phyloP scores from a whole-genome alignment of 2,113 vertebrate genomes.

The Scopus umbretta region DNA sequence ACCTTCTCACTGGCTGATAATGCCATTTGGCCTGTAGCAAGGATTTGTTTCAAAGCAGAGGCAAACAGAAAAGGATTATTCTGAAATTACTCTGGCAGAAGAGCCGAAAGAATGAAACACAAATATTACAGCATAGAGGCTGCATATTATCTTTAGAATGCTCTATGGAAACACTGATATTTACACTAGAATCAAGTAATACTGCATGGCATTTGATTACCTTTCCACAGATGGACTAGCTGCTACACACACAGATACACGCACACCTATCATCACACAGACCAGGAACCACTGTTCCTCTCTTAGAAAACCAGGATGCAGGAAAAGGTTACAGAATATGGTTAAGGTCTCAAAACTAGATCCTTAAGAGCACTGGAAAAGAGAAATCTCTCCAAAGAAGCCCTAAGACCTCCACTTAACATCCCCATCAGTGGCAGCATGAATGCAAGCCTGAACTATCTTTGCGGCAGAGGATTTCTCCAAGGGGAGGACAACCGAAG shows the following conservation, averaged over 20 bases:
- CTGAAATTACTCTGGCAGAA: not conserved
- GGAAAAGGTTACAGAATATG: not conserved
- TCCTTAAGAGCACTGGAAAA: not conserved
- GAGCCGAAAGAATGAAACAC: not conserved
- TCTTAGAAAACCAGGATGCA: not conserved
- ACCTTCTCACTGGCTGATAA: not conserved
- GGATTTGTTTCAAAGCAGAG: not conserved
- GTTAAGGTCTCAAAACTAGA: not conserved
- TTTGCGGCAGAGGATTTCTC: not conserved
- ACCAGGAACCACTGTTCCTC: not conserved
- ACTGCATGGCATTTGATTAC: not conserved
- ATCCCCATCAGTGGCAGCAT: not conserved
- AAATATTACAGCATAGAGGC: not conserved
- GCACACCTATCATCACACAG: not conserved
- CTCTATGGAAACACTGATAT: not conserved
- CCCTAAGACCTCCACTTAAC: not conserved
- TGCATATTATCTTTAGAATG: not conserved
- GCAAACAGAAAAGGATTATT: not conserved
- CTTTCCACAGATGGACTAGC: not conserved
- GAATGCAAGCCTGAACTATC: not conserved
- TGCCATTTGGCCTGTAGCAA: not conserved
- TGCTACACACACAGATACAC: rapidly evolving
- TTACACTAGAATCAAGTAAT: not conserved
- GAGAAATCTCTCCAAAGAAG: not conserved
- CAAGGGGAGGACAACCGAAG: not conserved